Percentiles rank a stretch among this genome's conserved stretches.
Evolutionary conservation across 2,797 vertebrate species (phyloP).

Genomic region (Pangasius djambal): DNA sequence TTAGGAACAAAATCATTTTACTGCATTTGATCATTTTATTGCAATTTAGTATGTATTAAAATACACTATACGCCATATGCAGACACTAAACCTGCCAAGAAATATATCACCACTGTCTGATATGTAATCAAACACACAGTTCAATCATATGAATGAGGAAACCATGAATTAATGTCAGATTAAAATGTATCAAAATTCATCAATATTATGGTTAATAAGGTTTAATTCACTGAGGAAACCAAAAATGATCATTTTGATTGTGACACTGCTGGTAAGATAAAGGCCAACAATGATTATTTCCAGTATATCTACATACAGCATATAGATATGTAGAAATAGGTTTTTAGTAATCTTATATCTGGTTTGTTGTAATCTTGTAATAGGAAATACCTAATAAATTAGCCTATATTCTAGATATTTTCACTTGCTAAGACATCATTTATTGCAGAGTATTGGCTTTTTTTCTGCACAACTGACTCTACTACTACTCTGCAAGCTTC

Average conservation of each 20-base stretch:
- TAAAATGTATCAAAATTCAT: not conserved
- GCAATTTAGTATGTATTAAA: no score
- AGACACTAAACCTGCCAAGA: not conserved
- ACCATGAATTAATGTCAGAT: not conserved
- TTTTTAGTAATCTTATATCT: not conserved
- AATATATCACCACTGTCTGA: not conserved
- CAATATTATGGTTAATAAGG: not conserved
- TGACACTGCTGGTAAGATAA: not conserved
- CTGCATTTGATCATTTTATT: not conserved
- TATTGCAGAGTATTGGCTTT: not conserved
- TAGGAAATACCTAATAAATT: not conserved
- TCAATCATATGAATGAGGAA: not conserved
- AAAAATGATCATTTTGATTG: not conserved
- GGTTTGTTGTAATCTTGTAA: not conserved
- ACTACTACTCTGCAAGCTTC: not conserved
- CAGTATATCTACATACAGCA: not conserved
- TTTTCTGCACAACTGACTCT: not conserved
- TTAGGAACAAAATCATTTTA: not conserved
- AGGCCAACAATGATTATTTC: no score
- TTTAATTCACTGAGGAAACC: not conserved
- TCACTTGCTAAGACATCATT: not conserved
- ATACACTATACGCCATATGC: not conserved
- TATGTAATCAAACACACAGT: not conserved
- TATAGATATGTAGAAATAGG: not conserved
- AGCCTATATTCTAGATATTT: not conserved